Evolutionary conservation across 2,888 invertebrate genomes (phyloP).

Genomic region (Patella caerulea): DNA sequence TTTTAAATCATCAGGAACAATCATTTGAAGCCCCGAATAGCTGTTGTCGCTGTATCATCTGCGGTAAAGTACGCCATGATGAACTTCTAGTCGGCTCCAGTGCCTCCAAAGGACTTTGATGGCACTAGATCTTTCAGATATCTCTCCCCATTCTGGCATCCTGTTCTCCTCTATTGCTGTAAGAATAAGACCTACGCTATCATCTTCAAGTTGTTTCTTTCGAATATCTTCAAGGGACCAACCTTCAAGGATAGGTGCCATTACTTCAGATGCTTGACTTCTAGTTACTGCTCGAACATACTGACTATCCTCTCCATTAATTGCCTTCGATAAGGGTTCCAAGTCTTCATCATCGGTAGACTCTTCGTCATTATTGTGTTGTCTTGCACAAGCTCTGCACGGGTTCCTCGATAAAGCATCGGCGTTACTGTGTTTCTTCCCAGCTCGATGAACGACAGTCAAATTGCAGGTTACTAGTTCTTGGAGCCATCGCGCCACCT

Average conservation of each 20-base stretch:
- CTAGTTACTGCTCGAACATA: too few relatives aligned
- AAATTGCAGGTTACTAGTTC: conserved; percentile 12
- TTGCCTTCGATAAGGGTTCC: too few relatives aligned
- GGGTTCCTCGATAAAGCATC: conserved; percentile 17
- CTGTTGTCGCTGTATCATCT: background rate
- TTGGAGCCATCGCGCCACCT: conserved; percentile 19
- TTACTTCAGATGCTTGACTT: too few relatives aligned
- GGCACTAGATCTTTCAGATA: background rate
- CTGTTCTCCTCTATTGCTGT: too few relatives aligned
- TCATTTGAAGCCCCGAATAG: background rate
- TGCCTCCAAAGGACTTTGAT: background rate
- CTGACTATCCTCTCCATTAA: too few relatives aligned
- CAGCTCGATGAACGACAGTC: conserved; percentile 14
- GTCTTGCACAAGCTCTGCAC: background rate
- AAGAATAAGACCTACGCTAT: background rate
- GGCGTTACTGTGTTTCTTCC: conserved; percentile 16
- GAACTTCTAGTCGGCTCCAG: background rate
- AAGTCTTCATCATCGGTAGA: background rate
- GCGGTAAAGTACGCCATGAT: background rate
- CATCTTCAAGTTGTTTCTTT: background rate
- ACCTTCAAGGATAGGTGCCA: background rate
- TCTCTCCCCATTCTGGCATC: conserved; percentile 5
- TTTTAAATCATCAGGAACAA: background rate
- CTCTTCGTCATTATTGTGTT: background rate
- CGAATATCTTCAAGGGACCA: background rate